Evolutionary conservation across 2,888 invertebrate species (phyloP), one percentile per base, ranked within the genome.

Genomic region (Ctenicera cuprea): DNA sequence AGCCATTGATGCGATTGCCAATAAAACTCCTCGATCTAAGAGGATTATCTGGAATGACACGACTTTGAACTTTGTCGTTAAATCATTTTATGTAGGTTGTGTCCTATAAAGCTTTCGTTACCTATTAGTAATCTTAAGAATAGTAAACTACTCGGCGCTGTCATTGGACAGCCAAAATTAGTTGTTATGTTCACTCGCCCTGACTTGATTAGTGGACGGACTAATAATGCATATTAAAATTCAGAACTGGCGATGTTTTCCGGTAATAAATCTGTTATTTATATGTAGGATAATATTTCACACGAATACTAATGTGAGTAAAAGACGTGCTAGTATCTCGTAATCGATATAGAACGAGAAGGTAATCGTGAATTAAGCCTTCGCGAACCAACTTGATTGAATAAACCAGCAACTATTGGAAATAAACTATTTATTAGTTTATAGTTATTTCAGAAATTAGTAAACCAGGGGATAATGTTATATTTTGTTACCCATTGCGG

Each of bases 191-290:
- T 59, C 38, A 20, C 38, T 59, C 41, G 22, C 18, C 59, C 38
- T n/a, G 16, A 54, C 18, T 26, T 54, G n/a, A n/a, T 22, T 54
- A 30, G 18, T 54, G 38, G 16, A 9, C 12, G 3, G 52, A 37
- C 37, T 59, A 59, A 59, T 59, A 12, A 59, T 33, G 18, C 33
- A 41, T 18, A 59, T 59, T 59, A 59, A 20, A 59, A 59, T 59
- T 38, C 59, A 20, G 12, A 7, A 14, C 2, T 20, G 59, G 20
- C 11, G 22, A 30, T 12, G 8, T 38, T 59, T 59, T 59, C 59
- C 59, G 38, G 59, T 59, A 59, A 38, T 59, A 22, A 59, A 59
- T 38, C 37, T 59, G 59, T 38, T 37, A 12, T 38, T 37, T 38
- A 18, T 54, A 8, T 30, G 38, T 38, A 41, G 38, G 20, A 20